Percentiles rank a stretch among this genome's conserved stretches.
These are phyloP conservation scores for Eudemis profundana DNA, from an alignment of 2,888 invertebrate species.

Conservation along the genomic window DNA sequence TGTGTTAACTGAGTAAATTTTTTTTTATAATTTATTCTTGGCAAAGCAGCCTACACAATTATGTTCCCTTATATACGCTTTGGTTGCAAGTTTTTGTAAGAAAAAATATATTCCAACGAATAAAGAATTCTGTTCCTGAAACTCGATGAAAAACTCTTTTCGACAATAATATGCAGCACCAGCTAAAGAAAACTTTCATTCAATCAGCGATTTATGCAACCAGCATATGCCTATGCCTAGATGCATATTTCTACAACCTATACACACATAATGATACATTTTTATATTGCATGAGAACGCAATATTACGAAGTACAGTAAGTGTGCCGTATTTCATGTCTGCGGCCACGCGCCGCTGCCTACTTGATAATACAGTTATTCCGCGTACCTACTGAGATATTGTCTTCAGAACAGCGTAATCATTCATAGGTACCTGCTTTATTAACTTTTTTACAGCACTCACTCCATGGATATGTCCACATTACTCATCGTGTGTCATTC, in stretches of 20 bases:
- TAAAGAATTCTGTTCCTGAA: no score
- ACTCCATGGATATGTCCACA: not conserved
- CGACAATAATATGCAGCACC: no score
- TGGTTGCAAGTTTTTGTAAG: no score
- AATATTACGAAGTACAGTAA: constrained; percentile 77
- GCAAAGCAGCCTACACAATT: no score
- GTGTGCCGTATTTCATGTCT: constrained; percentile 81
- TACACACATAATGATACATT: constrained; percentile 79
- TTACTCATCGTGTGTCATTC: not conserved
- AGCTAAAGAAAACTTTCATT: constrained; percentile 7
- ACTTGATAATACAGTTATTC: constrained; percentile 72
- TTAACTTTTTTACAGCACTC: constrained; percentile 37
- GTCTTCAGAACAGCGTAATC: constrained; percentile 55
- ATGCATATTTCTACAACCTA: constrained; percentile 65
- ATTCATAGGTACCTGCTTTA: constrained; percentile 50
- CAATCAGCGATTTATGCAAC: constrained; percentile 3
- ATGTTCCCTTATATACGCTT: no score
- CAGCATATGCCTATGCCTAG: constrained; percentile 57
- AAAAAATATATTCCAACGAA: no score
- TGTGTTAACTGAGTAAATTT: no score
- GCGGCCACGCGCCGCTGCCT: constrained; percentile 67
- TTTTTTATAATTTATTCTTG: no score
- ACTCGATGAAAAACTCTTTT: no score
- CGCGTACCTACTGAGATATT: constrained; percentile 63
- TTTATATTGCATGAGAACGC: constrained; percentile 82